Base-by-base conservation (phyloP, 2,113 vertebrate species). In the Machaerirhynchus nigripectus region DNA sequence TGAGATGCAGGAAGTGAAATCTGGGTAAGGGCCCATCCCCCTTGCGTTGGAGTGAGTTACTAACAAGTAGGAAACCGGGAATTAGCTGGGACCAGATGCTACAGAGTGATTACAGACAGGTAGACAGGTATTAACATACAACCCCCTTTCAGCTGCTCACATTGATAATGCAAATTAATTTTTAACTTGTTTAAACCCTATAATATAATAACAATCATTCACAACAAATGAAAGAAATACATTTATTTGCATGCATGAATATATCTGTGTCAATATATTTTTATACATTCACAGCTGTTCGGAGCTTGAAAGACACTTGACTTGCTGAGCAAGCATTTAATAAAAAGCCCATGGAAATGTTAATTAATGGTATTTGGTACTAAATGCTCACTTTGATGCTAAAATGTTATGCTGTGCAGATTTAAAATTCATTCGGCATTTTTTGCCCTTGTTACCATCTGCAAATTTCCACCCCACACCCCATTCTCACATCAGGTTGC, bases 311-410 rank as follows among this genome's bases (percentile, higher is more conserved):
- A 96, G 93, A 95, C 96, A 94, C 95, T 96, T 95, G 96, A 95
- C 90, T 97, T 97, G 96, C 96, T 96, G 96, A 97, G 96, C 94
- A 96, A 96, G 90, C 95, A 87, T 96, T 94, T 96, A 95, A 96
- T 96, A 96, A 95, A 96, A 93, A 96, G 90, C 95, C 92, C 88
- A 95, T 96, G 95, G 93, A 96, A 97, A 96, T 96, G 95, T 96
- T 96, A 96, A 96, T 96, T 96, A 96, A 94, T 95, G 95, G 92
- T 96, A 96, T 97, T 96, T 94, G 95, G 92, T 94, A 97, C 96
- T 96, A 92, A 96, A 96, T 96, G 96, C 96, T 96, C 96, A 96
- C 96, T 96, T 95, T 95, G 93, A 96, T 96, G 95, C 92, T 97
- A 95, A 96, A 96, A 96, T 96, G 86, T 96, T 96, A 92, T 3